These are phyloP conservation scores for Bungarus multicinctus DNA, from an alignment of 2,113 vertebrate genomes.

Conservation along the genomic window DNA sequence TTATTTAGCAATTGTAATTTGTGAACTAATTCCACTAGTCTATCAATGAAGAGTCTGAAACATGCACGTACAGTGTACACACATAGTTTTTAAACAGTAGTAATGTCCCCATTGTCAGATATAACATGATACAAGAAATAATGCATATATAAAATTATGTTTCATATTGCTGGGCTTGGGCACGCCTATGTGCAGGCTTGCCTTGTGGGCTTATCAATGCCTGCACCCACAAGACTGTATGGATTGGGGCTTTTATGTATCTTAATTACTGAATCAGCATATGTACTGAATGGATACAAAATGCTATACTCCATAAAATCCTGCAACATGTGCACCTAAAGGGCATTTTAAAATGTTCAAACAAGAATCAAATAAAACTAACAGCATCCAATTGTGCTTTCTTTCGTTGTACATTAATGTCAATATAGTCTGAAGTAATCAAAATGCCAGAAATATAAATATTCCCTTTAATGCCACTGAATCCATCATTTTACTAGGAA, in stretches of 20 bases:
- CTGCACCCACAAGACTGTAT: not conserved
- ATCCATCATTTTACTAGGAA: constrained; percentile 71
- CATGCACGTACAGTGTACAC: not conserved
- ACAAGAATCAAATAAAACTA: constrained; percentile 68
- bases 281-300: constrained; percentile 59
- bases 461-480: constrained; percentile 75
- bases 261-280: constrained; percentile 38
- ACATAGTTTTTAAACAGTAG: not conserved
- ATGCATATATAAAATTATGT: not conserved
- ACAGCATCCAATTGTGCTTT: constrained; percentile 62
- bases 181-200: not conserved
- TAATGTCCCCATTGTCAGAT: not conserved
- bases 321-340: constrained; percentile 61
- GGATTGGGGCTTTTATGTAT: not conserved
- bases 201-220: not conserved
- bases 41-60: not conserved
- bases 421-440: constrained; percentile 73
- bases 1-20: not conserved
- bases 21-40: not conserved
- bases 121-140: not conserved
- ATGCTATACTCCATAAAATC: constrained; percentile 68
- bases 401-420: constrained; percentile 62
- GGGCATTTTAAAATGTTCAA: constrained; percentile 65
- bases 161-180: not conserved
- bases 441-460: constrained; percentile 75